These are phyloP conservation scores for Plagodis pulveraria DNA, from an alignment of 2,888 invertebrate genomes.

Conservation along the genomic window DNA sequence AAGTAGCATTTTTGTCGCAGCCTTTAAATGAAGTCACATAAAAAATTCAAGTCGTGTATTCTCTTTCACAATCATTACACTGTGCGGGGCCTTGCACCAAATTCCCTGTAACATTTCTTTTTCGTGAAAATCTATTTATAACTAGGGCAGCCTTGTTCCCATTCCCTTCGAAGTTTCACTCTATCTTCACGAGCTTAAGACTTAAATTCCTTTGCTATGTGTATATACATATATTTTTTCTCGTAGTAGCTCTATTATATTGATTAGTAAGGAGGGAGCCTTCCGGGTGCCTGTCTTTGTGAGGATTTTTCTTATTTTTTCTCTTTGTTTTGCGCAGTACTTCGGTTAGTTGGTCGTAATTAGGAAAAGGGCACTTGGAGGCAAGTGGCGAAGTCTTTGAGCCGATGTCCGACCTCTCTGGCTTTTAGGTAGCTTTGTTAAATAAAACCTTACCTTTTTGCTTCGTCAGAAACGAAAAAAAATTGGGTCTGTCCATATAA, in stretches of 20 bases:
- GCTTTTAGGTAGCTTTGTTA: conserved; percentile 16
- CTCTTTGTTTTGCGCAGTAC: conserved; percentile 73
- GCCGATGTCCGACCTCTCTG: conserved; percentile 23
- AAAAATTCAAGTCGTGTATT: conserved; percentile 40
- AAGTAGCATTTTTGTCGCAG: not conserved
- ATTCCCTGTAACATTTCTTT: conserved; percentile 85
- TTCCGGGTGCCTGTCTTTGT: conserved; percentile 74
- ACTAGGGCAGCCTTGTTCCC: conserved; percentile 77
- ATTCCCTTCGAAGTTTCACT: conserved; percentile 47
- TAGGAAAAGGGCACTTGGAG: conserved; percentile 34
- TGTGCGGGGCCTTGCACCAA: conserved; percentile 77
- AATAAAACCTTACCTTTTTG: conserved; percentile 18
- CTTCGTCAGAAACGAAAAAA: conserved; percentile 7
- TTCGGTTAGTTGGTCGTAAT: conserved; percentile 42
- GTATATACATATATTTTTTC: conserved; percentile 77
- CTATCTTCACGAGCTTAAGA: conserved; percentile 41
- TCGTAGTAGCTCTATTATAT: conserved; percentile 84
- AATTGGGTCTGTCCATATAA: not conserved
- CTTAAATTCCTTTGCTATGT: conserved; percentile 41
- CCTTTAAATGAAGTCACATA: conserved; percentile 28
- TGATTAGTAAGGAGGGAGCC: conserved; percentile 80
- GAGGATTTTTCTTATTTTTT: conserved; percentile 67
- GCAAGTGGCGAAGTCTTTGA: conserved; percentile 26
- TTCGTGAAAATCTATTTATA: conserved; percentile 86
- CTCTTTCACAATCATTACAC: conserved; percentile 58